phyloP scores from a whole-genome alignment of 2,113 vertebrate species.

The Austrofundulus limnaeus region DNA sequence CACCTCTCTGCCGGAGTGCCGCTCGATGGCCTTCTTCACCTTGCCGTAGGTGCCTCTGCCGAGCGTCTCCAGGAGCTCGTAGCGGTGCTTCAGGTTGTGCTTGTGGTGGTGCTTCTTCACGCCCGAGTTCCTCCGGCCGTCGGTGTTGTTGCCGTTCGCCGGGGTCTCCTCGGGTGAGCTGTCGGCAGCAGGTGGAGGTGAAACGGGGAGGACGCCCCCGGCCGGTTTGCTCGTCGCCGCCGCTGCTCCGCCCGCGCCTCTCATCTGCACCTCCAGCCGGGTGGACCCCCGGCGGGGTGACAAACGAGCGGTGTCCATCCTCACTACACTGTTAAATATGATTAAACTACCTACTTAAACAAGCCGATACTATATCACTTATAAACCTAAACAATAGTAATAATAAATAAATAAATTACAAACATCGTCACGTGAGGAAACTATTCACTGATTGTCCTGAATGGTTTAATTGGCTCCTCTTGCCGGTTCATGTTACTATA shows the following conservation, averaged over 20 bases:
- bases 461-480: slow-evolving; percentile 62
- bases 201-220: slow-evolving; percentile 38
- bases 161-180: slow-evolving; percentile 49
- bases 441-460: slow-evolving; percentile 73
- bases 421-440: slow-evolving; percentile 66
- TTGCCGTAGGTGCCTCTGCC: slow-evolving; percentile 97
- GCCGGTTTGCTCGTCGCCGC: slow-evolving; percentile 35
- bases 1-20: slow-evolving; percentile 95
- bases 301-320: slow-evolving; percentile 76
- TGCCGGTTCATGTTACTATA: slow-evolving; percentile 64
- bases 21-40: slow-evolving; percentile 95
- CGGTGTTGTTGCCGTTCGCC: slow-evolving; percentile 3
- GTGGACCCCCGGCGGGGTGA: slow-evolving; percentile 59
- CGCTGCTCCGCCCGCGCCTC: slow-evolving; percentile 5
- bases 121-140: slow-evolving; percentile 80
- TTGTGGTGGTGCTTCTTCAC: slow-evolving; percentile 98
- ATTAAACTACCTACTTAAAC: slow-evolving; percentile 54
- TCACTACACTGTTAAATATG: slow-evolving; percentile 68
- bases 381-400: slow-evolving; percentile 72
- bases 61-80: slow-evolving; percentile 96
- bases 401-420: slow-evolving; percentile 84
- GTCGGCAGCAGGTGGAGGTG: slow-evolving; percentile 38
- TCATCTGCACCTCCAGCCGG: slow-evolving; percentile 50
- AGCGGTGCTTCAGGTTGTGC: slow-evolving; percentile 98
- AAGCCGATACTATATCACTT: slow-evolving; percentile 75